Evolutionary conservation across 1,140 invertebrate genomes (phyloP), one percentile per base, ranked within the genome.

Genomic region (Manduca sexta): DNA sequence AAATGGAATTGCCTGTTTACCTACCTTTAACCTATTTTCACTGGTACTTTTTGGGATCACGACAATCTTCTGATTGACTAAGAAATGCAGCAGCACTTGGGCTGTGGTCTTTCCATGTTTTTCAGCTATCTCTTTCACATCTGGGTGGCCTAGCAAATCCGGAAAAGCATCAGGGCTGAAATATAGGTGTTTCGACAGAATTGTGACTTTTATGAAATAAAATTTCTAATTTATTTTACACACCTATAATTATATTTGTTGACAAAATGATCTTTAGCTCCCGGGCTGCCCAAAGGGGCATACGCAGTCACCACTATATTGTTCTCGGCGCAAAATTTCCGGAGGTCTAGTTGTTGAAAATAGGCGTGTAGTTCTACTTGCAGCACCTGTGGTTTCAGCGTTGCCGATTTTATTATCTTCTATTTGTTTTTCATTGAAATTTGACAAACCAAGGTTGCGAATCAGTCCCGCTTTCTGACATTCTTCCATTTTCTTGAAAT

Each of bases 1-100:
- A 35, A 35, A 12, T 5, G 0, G 8, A 35, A 12, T 8, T 11
- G 11, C 33, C 5, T 5, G n/a, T 30, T 11, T 50, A 49, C 37
- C 41, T 64, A 80, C 81, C 64, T 89, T 89, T 1, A 97, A 87
- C 63, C 95, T 88, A 6, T 88, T 75, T 0, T 90, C 85, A 67
- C 91, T 94, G 0, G 90, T 91, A 71, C 93, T 95, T 84, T 97
- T 97, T 35, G 95, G 95, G 70, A 97, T 95, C 12, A 93, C 92
- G 33, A 90, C 85, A 6, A 96, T 84, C 7, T 90, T 91, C 42
- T 90, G 86, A 74, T 95, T 91, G 0, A 95, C 69, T 38, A 93
- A 88, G 78, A 93, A 93, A 34, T 92, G 88, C 0, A 97, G 73
- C 33, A 97, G 84, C 38, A 97, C 84, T 86, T 97, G 94, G 1